phyloP scores from a whole-genome alignment of 1,140 invertebrate species.

The Bombus pyrosoma region DNA sequence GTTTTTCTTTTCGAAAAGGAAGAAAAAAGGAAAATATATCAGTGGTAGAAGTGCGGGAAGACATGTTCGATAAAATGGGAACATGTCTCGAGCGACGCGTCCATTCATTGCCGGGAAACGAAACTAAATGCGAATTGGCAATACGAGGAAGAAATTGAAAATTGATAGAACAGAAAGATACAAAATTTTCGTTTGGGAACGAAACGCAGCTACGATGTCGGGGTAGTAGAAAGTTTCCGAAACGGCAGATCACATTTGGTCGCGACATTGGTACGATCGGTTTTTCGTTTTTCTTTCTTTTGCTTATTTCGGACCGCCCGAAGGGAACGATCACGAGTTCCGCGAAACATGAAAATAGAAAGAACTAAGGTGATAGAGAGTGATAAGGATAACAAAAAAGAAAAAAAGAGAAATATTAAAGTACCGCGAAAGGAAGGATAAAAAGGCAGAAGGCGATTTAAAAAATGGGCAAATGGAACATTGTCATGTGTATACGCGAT shows the following conservation, averaged over 20 bases:
- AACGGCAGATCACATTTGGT: slow-evolving; percentile 20
- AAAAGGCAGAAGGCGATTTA: slow-evolving; percentile 24
- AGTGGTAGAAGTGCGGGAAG: slow-evolving; percentile 43
- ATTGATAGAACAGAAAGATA: not conserved
- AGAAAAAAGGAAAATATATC: slow-evolving; percentile 37
- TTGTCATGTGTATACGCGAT: slow-evolving; percentile 76
- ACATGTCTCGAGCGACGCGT: slow-evolving; percentile 40
- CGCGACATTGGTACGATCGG: slow-evolving; percentile 17
- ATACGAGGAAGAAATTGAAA: not conserved
- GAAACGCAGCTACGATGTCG: not conserved
- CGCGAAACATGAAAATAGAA: slow-evolving; percentile 30
- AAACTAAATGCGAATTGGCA: not conserved
- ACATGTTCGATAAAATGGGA: slow-evolving; percentile 34
- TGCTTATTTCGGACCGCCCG: slow-evolving; percentile 39
- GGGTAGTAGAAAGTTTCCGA: not conserved
- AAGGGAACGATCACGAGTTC: slow-evolving; percentile 38
- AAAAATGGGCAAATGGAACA: slow-evolving; percentile 30
- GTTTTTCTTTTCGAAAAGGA: slow-evolving; percentile 36
- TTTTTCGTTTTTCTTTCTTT: slow-evolving; percentile 45
- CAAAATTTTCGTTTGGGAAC: not conserved
- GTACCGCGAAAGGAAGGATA: not conserved
- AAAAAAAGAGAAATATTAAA: not conserved
- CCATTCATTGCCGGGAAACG: slow-evolving; percentile 24
- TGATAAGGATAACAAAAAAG: not conserved
- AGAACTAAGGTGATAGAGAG: not conserved